Base-by-base conservation (phyloP, 1,140 invertebrate genomes). In the Listronotus bonariensis region DNA sequence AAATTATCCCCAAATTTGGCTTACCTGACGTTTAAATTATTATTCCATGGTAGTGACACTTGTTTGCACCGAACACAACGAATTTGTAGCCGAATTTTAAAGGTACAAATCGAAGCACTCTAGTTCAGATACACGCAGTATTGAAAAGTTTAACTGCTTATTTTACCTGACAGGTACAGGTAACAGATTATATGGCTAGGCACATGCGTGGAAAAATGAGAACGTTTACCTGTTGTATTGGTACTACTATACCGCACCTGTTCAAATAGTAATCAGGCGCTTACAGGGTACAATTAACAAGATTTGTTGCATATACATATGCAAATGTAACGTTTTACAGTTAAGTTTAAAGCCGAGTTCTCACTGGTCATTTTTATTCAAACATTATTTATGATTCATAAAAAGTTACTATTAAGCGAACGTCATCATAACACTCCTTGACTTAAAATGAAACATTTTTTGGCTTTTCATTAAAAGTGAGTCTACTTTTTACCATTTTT, bases 131-230 rank as follows among this genome's bases (percentile, higher is more conserved):
- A 12, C 59, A 68, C 46, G 45, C 38, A 45, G 57, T 55, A 65
- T 59, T 55, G 59, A 64, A 64, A 64, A 62, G 41, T 59, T 68
- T 61, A 54, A 55, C 61, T 65, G 66, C 51, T 49, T 65, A 62
- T 55, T 56, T 63, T 56, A 67, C 57, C 69, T 68, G 66, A 43
- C 68, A 70, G 65, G 65, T 70, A 70, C 52, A 65, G 62, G 46
- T 68, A 68, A 65, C 51, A 54, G 66, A 68, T 60, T 60, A 60
- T 58, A 54, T 58, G 40, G 43, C 54, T 58, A 32, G 42, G 68
- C 43, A 58, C 68, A 70, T 70, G 68, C 68, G 68, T 67, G 54
- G 48, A 67, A 67, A 64, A 62, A 67, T 56, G 48, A 58, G 46
- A 63, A 67, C 68, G 45, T 60, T 67, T 69, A 69, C 68, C 68